Evolutionary conservation across 2,888 invertebrate species (phyloP), one percentile per base, ranked within the genome.

Genomic region (Nymphalis polychloros): DNA sequence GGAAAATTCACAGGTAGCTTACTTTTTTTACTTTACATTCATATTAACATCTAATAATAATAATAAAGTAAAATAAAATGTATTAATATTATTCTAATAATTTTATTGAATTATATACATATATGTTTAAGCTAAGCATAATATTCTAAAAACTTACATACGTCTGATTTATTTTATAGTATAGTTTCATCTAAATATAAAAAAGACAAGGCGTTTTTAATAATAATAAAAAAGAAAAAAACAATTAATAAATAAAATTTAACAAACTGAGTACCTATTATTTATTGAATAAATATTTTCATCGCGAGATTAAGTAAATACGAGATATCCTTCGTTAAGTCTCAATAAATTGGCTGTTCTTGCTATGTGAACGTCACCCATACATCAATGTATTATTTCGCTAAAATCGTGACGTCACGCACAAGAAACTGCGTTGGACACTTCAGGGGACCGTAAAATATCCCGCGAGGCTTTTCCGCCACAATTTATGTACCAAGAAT

Each of bases 341-440:
- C 35, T n/a, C 62, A 19, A 67, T 67, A 67, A 62, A 67, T 67
- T 55, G 27, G 10, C 23, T 41, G 35, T 55, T 55, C 55, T 62
- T 55, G 48, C 55, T 16, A 59, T 20, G 52, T 53, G 50, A 50
- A 63, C 52, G 79, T 79, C 78, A 78, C 76, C 78, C 77, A 82
- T 84, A 81, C 80, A 80, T 84, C 81, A 75, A 75, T 72, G 67
- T 67, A 70, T 66, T 71, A 71, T 72, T 80, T 76, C 50, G 71
- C 76, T 76, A 49, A 74, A 77, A 73, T 86, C 87, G 86, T 88
- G 87, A 87, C 85, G 82, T 81, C 86, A 86, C 87, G 86, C 77
- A 78, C 77, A 67, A 79, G 80, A 83, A 84, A 82, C 83, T 80
- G 82, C 79, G 73, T 80, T 76, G 79, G 78, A 81, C 72, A 75